Base-by-base conservation (phyloP, 2,888 invertebrate genomes). In the Craniophora ligustri region DNA sequence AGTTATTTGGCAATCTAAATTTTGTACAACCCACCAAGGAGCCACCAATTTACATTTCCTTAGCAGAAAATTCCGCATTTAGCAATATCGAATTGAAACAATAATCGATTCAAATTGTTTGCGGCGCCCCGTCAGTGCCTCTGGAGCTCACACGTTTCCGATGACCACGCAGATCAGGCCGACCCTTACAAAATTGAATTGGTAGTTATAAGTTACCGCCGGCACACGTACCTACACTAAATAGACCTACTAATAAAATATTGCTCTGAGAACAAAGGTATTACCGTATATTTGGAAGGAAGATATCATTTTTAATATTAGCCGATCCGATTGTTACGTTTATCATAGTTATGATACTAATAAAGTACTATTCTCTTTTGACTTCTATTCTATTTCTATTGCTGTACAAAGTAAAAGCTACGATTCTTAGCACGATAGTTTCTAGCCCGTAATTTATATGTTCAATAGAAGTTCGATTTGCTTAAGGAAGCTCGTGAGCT, bases 171-270 rank as follows among this genome's bases (percentile, higher is more conserved):
- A 75, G 69, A 68, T 69, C 64, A 68, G 66, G 46, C 71, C 65
- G 68, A 73, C 76, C 79, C 76, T 75, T 71, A 61, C 60, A 58
- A 74, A 78, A 80, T 80, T 78, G 79, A 80, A 81, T 75, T 78
- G 73, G 71, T 76, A 77, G 74, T 78, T 75, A 74, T 73, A 72
- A 70, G 48, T 70, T 66, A 69, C 65, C 61, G 42, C 36, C 36
- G 63, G 50, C 40, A 46, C 67, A 60, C 69, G 63, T 64, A 74
- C 40, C 55, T 53, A 50, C 34, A 74, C 56, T 71, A 74, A 67
- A 74, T 58, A 60, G n/a, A 58, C 57, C n/a, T n/a, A n/a, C n/a
- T n/a, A n/a, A 54, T 76, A 71, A 77, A 67, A 74, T 76, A 79
- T 69, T 64, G 58, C 49, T 58, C 41, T 28, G 49, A 55, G 59